phyloP scores from a whole-genome alignment of 2,113 vertebrate species.

The Cynopterus brachyotis region DNA sequence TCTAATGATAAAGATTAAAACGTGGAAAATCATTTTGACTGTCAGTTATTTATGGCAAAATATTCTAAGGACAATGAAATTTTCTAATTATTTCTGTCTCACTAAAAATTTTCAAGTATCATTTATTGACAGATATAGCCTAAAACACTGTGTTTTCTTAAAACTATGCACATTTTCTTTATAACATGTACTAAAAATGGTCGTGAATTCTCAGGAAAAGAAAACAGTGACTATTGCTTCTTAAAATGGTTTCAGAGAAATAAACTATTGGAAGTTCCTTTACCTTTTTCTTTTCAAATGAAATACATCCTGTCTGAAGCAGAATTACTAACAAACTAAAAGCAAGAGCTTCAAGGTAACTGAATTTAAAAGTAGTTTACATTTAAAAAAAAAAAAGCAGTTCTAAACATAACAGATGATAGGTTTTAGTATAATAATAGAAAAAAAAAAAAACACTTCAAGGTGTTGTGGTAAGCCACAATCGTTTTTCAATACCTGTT shows the following conservation, averaged over 20 bases:
- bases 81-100: not conserved
- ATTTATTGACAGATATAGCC: not conserved
- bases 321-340: constrained; percentile 41
- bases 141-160: not conserved
- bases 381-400: not conserved
- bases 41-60: not conserved
- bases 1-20: not conserved
- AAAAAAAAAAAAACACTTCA: constrained; percentile 39
- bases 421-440: not conserved
- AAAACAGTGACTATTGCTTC: not conserved
- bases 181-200: not conserved
- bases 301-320: constrained; percentile 56
- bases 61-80: not conserved
- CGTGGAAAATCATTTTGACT: not conserved
- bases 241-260: constrained; percentile 56
- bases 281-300: constrained; percentile 15
- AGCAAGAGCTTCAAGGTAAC: constrained; percentile 37
- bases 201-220: not conserved
- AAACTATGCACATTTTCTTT: not conserved
- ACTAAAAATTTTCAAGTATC: not conserved
- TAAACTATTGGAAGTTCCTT: constrained; percentile 3
- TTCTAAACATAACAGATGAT: not conserved
- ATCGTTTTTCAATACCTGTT: constrained; percentile 31
- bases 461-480: constrained; percentile 48
- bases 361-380: constrained; percentile 20